Conservation (phyloP, 2,797 vertebrate genomes). For the Gallirallus australis region DNA sequence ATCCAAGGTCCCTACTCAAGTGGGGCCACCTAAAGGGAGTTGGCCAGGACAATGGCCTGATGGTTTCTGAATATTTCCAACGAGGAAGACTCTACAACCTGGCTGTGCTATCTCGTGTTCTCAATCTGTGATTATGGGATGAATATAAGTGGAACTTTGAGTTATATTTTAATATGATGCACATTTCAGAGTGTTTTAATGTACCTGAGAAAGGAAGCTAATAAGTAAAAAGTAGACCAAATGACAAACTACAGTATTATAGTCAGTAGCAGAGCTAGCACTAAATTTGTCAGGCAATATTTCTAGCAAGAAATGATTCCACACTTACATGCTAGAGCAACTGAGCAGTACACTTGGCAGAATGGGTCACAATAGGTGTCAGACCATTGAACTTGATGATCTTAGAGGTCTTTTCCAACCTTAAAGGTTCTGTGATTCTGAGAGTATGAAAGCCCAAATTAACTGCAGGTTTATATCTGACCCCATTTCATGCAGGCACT, state of each 20-base stretch:
- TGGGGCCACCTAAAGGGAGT: neutral
- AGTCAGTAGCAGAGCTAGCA: neutral
- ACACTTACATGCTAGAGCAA: neutral
- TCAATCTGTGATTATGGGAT: neutral
- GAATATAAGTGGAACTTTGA: neutral
- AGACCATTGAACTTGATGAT: neutral
- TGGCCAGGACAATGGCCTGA: neutral
- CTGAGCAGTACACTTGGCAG: neutral
- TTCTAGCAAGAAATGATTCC: neutral
- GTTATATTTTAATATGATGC: neutral
- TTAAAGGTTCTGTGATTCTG: too few relatives aligned
- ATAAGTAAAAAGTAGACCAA: neutral
- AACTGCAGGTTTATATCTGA: neutral
- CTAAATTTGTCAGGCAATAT: neutral
- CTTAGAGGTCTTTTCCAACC: too few relatives aligned
- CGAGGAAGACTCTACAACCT: neutral
- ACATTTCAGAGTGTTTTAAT: neutral
- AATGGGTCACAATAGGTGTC: neutral
- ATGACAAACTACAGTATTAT: neutral
- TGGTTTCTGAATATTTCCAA: neutral
- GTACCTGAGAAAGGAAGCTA: neutral
- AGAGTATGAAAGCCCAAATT: neutral
- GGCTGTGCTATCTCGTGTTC: neutral
- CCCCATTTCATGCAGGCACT: neutral
- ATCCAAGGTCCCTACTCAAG: neutral